Percentiles rank a stretch among this genome's conserved stretches.
phyloP scores from a whole-genome alignment of 2,113 vertebrate species.

The Ictalurus punctatus region DNA sequence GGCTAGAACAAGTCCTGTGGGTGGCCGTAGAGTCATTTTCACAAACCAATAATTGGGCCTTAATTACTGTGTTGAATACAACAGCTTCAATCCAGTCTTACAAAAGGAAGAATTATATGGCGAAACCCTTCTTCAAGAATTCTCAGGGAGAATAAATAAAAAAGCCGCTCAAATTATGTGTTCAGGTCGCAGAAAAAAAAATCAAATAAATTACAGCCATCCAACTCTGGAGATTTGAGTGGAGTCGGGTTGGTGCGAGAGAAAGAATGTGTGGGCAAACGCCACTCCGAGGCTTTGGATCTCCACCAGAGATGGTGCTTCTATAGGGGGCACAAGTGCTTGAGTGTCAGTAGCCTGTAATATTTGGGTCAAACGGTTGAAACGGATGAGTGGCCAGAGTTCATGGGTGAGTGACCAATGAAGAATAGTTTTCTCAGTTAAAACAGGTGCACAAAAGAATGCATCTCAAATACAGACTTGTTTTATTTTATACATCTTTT shows the following conservation, averaged over 20 bases:
- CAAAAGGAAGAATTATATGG: background rate
- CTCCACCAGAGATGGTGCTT: background rate
- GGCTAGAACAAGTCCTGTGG: background rate
- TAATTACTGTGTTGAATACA: background rate
- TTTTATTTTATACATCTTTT: background rate
- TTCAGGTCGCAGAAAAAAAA: background rate
- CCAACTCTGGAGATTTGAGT: background rate
- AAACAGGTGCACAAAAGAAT: conserved; percentile 3
- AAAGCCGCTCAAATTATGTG: background rate
- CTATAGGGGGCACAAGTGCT: background rate
- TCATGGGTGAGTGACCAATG: background rate
- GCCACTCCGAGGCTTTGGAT: background rate
- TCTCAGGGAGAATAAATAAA: background rate
- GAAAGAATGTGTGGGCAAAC: background rate
- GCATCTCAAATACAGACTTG: background rate
- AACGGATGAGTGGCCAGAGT: background rate
- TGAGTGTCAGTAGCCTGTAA: background rate
- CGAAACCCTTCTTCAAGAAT: background rate
- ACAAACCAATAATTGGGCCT: background rate
- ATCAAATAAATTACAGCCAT: background rate
- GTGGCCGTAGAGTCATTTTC: background rate
- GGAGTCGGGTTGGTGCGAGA: background rate
- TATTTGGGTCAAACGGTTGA: background rate
- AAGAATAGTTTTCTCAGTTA: background rate
- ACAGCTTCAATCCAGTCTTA: background rate